These are phyloP conservation scores for Gymnocephalus cernua DNA, from an alignment of 2,113 vertebrate species.

Conservation along the genomic window DNA sequence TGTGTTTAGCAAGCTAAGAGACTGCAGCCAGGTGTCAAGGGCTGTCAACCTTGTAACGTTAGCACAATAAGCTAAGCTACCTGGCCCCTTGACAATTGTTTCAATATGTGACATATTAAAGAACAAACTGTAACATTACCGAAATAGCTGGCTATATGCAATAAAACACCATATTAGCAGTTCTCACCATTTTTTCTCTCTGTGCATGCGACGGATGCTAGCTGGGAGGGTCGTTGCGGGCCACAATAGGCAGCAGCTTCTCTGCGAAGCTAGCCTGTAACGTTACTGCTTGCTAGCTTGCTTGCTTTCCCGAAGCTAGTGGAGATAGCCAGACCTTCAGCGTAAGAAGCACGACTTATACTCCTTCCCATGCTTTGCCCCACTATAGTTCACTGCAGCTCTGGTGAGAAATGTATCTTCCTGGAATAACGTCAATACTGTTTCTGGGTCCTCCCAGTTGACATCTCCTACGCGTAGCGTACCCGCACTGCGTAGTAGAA, in stretches of 20 bases:
- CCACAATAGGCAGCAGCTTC: slow-evolving; percentile 49
- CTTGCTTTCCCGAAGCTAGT: slow-evolving; percentile 42
- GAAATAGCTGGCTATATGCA: accelerated
- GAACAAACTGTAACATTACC: accelerated
- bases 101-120: neutral
- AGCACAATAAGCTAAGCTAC: slow-evolving; percentile 14
- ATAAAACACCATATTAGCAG: neutral
- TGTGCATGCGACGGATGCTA: slow-evolving; percentile 48
- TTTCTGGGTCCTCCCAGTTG: slow-evolving; percentile 48
- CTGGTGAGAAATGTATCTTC: slow-evolving; percentile 3
- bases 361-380: slow-evolving; percentile 69
- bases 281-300: slow-evolving; percentile 34
- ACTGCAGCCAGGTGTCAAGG: slow-evolving; percentile 39
- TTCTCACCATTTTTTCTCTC: slow-evolving; percentile 73
- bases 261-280: slow-evolving; percentile 47
- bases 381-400: neutral
- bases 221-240: slow-evolving; percentile 45
- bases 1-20: neutral
- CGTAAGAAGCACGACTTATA: slow-evolving; percentile 1
- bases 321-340: slow-evolving; percentile 41
- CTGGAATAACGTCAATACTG: slow-evolving; percentile 51
- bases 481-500: slow-evolving; percentile 66
- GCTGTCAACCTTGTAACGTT: slow-evolving; percentile 20
- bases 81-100: neutral
- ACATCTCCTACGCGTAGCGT: slow-evolving; percentile 53